phyloP scores from a whole-genome alignment of 2,888 invertebrate species.

The Troides helena region DNA sequence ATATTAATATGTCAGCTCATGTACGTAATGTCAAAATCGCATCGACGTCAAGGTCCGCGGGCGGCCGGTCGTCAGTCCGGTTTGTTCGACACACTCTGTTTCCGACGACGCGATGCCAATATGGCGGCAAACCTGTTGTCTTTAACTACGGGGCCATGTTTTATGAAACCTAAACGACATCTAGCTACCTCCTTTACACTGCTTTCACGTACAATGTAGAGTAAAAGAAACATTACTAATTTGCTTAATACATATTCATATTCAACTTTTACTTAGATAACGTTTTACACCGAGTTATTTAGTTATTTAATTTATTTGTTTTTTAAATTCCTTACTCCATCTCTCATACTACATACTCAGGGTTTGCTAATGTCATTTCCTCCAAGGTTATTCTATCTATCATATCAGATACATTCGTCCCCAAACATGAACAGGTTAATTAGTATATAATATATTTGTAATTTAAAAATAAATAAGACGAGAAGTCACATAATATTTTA shows the following conservation, averaged over 20 bases:
- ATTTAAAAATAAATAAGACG: too few relatives aligned
- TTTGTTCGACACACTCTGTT: slow-evolving; percentile 69
- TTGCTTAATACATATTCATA: neutral
- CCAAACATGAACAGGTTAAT: too few relatives aligned
- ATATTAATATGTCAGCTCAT: neutral
- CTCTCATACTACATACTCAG: too few relatives aligned
- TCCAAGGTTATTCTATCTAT: too few relatives aligned
- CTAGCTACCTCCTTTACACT: slow-evolving; percentile 14
- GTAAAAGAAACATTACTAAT: neutral
- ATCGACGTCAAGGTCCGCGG: slow-evolving; percentile 59
- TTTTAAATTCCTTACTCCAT: too few relatives aligned
- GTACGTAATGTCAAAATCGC: slow-evolving; percentile 29
- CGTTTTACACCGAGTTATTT: neutral
- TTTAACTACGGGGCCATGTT: slow-evolving; percentile 27
- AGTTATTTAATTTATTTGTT: neutral
- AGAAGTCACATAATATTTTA: too few relatives aligned
- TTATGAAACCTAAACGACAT: slow-evolving; percentile 19
- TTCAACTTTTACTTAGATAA: neutral
- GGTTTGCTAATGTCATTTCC: too few relatives aligned
- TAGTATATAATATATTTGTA: too few relatives aligned
- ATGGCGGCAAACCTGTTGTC: slow-evolving; percentile 57
- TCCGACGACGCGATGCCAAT: slow-evolving; percentile 50
- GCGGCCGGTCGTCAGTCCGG: slow-evolving; percentile 45
- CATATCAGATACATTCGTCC: too few relatives aligned
- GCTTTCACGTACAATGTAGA: slow-evolving; percentile 6